Percentiles rank a stretch among this genome's conserved stretches.
phyloP scores from a whole-genome alignment of 2,113 vertebrate genomes.

The Cnemophilus loriae region DNA sequence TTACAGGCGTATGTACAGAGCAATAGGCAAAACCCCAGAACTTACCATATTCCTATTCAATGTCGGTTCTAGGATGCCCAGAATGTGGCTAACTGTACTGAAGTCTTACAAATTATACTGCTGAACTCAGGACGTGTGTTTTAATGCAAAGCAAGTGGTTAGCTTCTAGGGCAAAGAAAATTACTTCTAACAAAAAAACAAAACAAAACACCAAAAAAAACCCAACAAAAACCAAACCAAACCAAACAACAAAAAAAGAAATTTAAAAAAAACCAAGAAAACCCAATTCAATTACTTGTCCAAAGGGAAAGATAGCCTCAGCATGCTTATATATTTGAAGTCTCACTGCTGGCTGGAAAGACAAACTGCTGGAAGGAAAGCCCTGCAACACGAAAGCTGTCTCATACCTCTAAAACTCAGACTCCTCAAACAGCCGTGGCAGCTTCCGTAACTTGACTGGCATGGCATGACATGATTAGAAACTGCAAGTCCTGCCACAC shows the following conservation, averaged over 20 bases:
- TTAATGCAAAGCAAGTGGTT: background rate
- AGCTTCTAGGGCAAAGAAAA: background rate
- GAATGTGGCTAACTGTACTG: background rate
- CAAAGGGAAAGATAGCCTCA: background rate
- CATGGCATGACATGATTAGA: background rate
- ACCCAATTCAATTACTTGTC: background rate
- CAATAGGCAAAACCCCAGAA: background rate
- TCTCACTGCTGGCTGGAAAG: background rate
- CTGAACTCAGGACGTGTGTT: rapidly evolving
- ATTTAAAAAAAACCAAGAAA: background rate
- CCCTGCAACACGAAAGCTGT: background rate
- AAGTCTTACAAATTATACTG: background rate
- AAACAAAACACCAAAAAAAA: no score
- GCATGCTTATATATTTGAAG: background rate
- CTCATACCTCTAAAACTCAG: background rate
- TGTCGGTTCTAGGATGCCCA: background rate
- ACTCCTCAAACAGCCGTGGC: background rate
- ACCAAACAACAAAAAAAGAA: background rate
- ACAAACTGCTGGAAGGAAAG: background rate
- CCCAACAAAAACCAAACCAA: no score
- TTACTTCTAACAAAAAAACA: background rate
- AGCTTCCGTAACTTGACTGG: background rate
- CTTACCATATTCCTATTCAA: background rate
- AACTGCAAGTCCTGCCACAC: background rate
- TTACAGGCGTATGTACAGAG: background rate